Evolutionary conservation across 2,797 vertebrate genomes (phyloP).

Genomic region (Hafferia zeledoni): DNA sequence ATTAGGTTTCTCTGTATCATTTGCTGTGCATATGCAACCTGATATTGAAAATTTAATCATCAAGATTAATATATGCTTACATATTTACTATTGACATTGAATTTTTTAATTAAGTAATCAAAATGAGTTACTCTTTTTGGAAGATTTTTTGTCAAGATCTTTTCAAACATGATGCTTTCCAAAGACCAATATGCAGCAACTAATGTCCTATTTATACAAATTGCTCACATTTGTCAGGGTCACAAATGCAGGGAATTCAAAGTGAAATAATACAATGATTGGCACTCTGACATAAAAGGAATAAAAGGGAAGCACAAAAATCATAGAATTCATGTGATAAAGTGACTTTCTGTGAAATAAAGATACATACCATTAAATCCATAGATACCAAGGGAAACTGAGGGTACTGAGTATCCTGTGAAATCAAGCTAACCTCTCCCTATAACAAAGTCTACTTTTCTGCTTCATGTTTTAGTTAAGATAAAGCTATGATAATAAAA

Average conservation of each 20-base stretch:
- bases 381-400: neutral
- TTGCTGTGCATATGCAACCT: neutral
- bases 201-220: neutral
- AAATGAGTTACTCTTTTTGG: neutral
- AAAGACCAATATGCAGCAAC: neutral
- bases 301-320: neutral
- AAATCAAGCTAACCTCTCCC: neutral
- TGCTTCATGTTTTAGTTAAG: neutral
- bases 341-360: neutral
- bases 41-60: neutral
- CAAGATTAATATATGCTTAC: neutral
- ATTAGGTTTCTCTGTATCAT: neutral
- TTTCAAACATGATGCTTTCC: neutral
- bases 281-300: accelerated
- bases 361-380: neutral
- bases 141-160: neutral
- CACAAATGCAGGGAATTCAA: neutral
- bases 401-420: neutral
- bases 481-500: neutral
- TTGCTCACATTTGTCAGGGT: neutral
- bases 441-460: neutral
- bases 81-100: neutral
- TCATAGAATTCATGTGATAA: neutral
- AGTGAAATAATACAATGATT: neutral
- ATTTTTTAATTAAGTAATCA: neutral